Base-by-base conservation (phyloP, 2,797 vertebrate genomes). In the Anolis apletophallus region DNA sequence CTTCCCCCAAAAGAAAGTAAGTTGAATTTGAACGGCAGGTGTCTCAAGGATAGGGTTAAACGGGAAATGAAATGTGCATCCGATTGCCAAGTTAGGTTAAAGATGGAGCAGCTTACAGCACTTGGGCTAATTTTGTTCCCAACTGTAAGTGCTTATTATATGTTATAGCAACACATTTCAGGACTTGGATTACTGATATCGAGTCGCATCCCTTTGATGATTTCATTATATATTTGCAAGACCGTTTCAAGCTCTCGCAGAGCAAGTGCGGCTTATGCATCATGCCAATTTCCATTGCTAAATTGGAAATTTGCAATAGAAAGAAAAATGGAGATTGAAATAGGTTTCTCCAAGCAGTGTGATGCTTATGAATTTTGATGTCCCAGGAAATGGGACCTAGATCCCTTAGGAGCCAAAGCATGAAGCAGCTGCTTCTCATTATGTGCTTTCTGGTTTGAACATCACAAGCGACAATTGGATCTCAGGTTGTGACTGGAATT, bases 151-250 rank as follows among this genome's bases (percentile, higher is more conserved):
- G 88, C 80, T 59, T 85, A 86, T 68, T 59, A 29, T 87, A 83
- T 93, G 92, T 94, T 91, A 93, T 17, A 80, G 67, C 32, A 12
- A 32, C 1, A 3, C 52, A 50, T 90, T 94, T 94, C 92, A 93
- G 76, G 11, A 76, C 57, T 88, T 14, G 0, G 79, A 50, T 88
- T 91, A 89, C 86, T 81, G 85, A 91, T 85, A 86, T 7, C 80
- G 83, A 90, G 73, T 88, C 19, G 72, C 59, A 69, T 3, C 86
- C 83, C 61, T 85, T 80, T 85, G 73, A 79, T 79, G 75, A 64
- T 55, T 85, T 83, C 84, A 83, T 83, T 79, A 85, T 55, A 82
- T 82, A 67, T 73, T 85, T 82, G 67, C 10, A 5, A 2, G 68
- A 19, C 32, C 54, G 34, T 55, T 64, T 57, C 67, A 80, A 93